Base-by-base conservation (phyloP, 2,888 invertebrate genomes). In the Epistrophe eligans region DNA sequence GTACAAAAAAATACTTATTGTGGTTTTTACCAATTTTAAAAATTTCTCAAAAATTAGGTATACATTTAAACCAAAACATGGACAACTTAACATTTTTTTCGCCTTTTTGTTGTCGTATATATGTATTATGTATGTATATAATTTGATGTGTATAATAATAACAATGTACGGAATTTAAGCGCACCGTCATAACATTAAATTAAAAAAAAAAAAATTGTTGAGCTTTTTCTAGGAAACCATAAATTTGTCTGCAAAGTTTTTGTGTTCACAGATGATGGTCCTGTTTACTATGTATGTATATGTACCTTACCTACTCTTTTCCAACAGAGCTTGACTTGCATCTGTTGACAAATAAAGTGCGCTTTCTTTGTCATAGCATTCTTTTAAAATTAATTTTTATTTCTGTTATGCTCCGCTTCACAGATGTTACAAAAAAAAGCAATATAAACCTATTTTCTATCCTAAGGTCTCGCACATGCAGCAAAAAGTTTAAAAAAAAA, bases 321-420 rank as follows among this genome's bases (percentile, higher is more conserved):
- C 48, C 48, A 50, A 50, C 48, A 17, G 19, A 50, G 19, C 48
- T n/a, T 19, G 48, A 17, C 10, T 50, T 3, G 24, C 48, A 9
- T 48, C 10, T 48, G 48, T 48, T 24, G 48, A 48, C 48, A 48
- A 32, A 9, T 50, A 19, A 50, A 50, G 3, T 50, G 19, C 19
- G 48, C 3, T 50, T 19, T 50, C 48, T 50, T 50, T 50, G 19
- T 50, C 19, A 19, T 10, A 19, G 10, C 7, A 50, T 50, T 4
- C 48, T 50, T 50, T 19, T 50, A 19, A 50, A 50, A 50, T 50
- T 50, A 50, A 50, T 19, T 50, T 19, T 19, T 50, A 11, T 50
- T 19, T 19, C 10, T 50, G 48, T 50, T 50, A 10, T 50, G 10
- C 48, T 50, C 10, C 10, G 17, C 48, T 50, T 50, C 48, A 10